phyloP scores from a whole-genome alignment of 2,888 invertebrate genomes.

The Atethmia centrago region DNA sequence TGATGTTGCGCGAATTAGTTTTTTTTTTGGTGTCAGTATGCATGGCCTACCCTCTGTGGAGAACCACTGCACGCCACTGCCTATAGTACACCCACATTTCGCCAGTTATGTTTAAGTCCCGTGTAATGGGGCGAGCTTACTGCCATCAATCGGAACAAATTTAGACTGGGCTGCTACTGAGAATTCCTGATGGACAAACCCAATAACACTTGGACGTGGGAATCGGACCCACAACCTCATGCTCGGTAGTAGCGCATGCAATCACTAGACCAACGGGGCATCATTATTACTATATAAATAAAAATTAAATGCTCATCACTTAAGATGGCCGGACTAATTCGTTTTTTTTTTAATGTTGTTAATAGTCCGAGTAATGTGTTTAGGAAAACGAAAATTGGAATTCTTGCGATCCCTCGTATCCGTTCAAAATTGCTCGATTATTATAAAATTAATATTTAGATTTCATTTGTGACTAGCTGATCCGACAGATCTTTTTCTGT shows the following conservation, averaged over 20 bases:
- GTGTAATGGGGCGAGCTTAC: neutral
- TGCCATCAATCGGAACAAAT: neutral
- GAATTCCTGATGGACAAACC: neutral
- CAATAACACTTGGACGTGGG: neutral
- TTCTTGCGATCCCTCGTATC: too few relatives aligned
- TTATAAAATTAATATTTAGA: neutral
- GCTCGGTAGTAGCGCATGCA: neutral
- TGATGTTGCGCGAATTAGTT: too few relatives aligned
- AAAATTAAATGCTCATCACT: neutral
- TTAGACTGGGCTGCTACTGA: neutral
- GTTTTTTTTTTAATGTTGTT: too few relatives aligned
- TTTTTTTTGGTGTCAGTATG: too few relatives aligned
- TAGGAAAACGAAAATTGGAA: too few relatives aligned
- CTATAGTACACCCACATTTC: neutral
- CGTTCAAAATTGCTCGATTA: neutral
- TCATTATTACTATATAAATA: neutral
- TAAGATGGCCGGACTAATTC: neutral
- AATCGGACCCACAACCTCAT: neutral
- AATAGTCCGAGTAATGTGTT: too few relatives aligned
- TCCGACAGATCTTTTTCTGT: neutral
- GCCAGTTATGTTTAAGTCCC: neutral
- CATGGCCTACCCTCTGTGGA: too few relatives aligned
- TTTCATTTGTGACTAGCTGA: neutral
- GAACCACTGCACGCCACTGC: too few relatives aligned
- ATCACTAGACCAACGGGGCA: too few relatives aligned